phyloP scores from a whole-genome alignment of 1,140 invertebrate genomes.

The Drosophila nebulosa region DNA sequence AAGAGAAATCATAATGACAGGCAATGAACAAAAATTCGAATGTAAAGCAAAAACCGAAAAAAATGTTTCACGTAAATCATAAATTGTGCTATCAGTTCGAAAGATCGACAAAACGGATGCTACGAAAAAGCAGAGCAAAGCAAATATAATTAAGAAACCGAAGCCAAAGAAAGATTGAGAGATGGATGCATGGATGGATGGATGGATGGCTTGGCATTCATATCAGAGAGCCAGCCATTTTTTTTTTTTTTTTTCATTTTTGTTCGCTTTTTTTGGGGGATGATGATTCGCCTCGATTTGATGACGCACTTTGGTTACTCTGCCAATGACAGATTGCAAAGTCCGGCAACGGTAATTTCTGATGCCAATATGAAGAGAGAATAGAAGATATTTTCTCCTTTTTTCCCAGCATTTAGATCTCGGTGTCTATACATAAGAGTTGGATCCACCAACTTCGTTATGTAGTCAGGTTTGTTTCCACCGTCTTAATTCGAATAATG shows the following conservation, averaged over 20 bases:
- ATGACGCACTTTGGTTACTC: neutral
- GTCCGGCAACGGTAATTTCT: too few species aligned
- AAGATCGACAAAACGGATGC: conserved; percentile 75
- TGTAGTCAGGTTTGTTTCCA: too few species aligned
- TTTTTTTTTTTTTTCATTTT: neutral
- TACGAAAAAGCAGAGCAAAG: conserved; percentile 43
- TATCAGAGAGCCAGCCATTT: conserved; percentile 6
- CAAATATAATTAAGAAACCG: conserved; percentile 73
- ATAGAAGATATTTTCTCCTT: too few species aligned
- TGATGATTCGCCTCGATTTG: neutral
- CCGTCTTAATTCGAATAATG: too few species aligned
- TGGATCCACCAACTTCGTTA: too few species aligned
- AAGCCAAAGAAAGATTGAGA: conserved; percentile 34
- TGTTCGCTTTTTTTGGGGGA: neutral
- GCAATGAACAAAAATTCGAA: conserved; percentile 62
- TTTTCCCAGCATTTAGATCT: too few species aligned
- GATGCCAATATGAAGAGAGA: too few species aligned
- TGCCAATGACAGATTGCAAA: neutral
- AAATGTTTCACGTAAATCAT: conserved; percentile 77
- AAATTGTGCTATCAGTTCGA: conserved; percentile 63
- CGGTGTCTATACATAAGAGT: too few species aligned
- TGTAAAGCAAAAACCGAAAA: conserved; percentile 56
- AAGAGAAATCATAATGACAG: conserved; percentile 59
- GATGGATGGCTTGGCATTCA: conserved; percentile 48
- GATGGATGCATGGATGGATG: conserved; percentile 28